Evolutionary conservation across 2,113 vertebrate species (phyloP), one percentile per base, ranked within the genome.

Genomic region (Neomonachus schauinslandi): DNA sequence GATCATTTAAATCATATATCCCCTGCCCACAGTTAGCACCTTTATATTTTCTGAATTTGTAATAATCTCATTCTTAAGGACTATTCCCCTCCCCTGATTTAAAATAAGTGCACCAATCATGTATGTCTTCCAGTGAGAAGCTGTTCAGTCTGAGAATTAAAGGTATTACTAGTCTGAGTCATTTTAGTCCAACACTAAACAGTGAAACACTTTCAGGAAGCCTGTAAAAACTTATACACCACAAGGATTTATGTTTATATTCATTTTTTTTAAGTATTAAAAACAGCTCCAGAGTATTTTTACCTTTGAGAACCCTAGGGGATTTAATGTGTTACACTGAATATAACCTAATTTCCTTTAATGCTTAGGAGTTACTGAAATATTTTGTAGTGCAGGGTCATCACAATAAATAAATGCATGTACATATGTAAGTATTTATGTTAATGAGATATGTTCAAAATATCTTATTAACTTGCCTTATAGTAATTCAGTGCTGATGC

Each of bases 51-150:
- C 22, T 74, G 2, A 49, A 33, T n/a, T 90, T 84, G 33, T 14
- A 69, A 61, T 67, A 94, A 72, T 91, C 21, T 88, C 59, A 19
- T 49, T 33, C n/a, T 84, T 55, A 71, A 84, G 26, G 74, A 83
- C 16, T 33, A 65, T 39, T 69, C 51, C 61, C 65, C 26, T 21
- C 11, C 6, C 16, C 6, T 26, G 11, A n/a, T 36, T 53, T 36
- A 84, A 57, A 46, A 74, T 22, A 59, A 53, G 57, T 49, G 3
- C 7, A 4, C 5, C 13, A 94, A 39, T 76, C 42, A 22, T 49
- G 11, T 67, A 71, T 59, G 0, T 57, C 24, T 79, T 72, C 26
- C 14, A 51, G 4, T 24, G 6, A 93, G 8, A 67, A n/a, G 13
- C 49, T 55, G 7, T 69, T 63, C 24, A 61, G 18, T 89, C 1